Conservation (phyloP, 2,888 invertebrate genomes). For the Meteorus cinctellus region DNA sequence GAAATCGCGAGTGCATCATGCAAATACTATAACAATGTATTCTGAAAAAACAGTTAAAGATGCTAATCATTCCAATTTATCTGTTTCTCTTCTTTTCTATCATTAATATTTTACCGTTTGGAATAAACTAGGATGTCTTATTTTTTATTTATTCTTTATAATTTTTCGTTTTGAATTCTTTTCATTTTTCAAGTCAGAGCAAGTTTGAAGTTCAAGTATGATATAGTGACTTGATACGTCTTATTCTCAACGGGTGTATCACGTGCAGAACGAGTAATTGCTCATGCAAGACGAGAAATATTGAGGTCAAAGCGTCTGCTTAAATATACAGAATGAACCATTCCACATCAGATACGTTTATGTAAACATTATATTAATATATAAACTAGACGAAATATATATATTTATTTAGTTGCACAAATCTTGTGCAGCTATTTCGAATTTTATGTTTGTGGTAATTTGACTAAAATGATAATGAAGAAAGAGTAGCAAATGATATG, state of each 20-base stretch:
- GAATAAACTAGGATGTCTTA: too few relatives aligned
- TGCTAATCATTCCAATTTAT: neutral
- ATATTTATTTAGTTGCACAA: too few relatives aligned
- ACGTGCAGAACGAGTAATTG: constrained; percentile 26
- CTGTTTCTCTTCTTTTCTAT: neutral
- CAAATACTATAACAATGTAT: neutral
- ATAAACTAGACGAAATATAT: neutral
- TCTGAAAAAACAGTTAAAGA: neutral
- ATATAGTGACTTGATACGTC: neutral
- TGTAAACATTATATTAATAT: neutral
- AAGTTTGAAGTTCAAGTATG: neutral
- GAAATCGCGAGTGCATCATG: constrained; percentile 17
- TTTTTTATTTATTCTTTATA: neutral
- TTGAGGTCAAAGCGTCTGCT: constrained; percentile 20
- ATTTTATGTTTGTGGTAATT: too few relatives aligned
- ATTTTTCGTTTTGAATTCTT: neutral
- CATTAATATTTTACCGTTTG: neutral
- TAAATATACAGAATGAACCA: neutral
- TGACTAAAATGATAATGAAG: too few relatives aligned
- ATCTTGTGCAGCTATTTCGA: too few relatives aligned
- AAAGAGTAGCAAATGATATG: too few relatives aligned
- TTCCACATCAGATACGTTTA: neutral
- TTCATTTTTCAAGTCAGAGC: neutral
- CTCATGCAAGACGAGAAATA: constrained; percentile 13
- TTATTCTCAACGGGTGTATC: constrained; percentile 5